phyloP scores from a whole-genome alignment of 2,797 vertebrate genomes.

The Botia almorhae region DNA sequence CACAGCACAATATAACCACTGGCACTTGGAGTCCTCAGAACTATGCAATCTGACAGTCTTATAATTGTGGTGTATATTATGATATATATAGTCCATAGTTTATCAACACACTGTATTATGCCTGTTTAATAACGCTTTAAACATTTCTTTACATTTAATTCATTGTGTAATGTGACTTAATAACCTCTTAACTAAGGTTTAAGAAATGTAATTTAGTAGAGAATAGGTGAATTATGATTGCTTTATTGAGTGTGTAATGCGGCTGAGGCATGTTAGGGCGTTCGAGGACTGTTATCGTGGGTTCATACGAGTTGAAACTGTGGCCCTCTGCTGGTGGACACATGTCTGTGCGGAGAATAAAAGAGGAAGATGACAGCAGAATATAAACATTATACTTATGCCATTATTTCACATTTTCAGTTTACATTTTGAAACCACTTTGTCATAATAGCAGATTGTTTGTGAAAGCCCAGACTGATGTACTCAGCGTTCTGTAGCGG shows the following conservation, averaged over 20 bases:
- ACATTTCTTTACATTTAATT: not conserved
- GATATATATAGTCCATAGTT: not conserved
- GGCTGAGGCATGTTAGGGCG: constrained; percentile 56
- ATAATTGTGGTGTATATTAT: not conserved
- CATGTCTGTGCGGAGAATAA: not conserved
- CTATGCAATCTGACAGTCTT: not conserved
- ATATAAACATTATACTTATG: not conserved
- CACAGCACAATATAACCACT: not conserved
- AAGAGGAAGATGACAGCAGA: not conserved
- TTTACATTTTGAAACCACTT: not conserved
- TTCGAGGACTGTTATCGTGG: not conserved
- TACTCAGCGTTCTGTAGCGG: too few relatives aligned
- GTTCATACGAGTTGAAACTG: not conserved
- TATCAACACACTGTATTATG: not conserved
- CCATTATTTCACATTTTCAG: not conserved
- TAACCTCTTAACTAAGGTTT: not conserved
- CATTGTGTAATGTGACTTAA: constrained; percentile 12
- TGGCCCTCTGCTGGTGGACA: constrained; percentile 51
- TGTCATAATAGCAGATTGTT: not conserved
- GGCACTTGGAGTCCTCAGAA: not conserved
- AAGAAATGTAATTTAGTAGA: constrained; percentile 36
- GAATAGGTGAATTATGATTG: constrained; percentile 62
- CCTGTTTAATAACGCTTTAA: constrained; percentile 13
- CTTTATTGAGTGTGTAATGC: constrained; percentile 78
- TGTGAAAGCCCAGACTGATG: not conserved